phyloP scores from a whole-genome alignment of 2,888 invertebrate species.

The Athalia rosae region DNA sequence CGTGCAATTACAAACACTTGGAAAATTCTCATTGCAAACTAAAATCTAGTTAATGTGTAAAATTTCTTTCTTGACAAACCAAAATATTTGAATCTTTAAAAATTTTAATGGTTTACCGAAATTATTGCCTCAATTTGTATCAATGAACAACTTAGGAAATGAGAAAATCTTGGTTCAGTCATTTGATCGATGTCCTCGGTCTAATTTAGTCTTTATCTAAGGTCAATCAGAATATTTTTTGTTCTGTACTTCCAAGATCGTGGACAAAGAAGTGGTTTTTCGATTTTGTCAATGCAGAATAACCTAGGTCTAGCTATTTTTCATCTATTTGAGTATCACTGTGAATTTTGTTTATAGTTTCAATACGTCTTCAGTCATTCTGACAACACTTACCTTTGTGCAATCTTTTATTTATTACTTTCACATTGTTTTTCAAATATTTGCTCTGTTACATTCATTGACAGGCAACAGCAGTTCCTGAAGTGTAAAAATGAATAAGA shows the following conservation, averaged over 20 bases:
- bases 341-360: conserved; percentile 4
- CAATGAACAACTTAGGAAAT: no score
- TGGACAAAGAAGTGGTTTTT: conserved; percentile 56
- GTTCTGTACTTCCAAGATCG: conserved; percentile 52
- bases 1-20: not conserved
- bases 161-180: conserved; percentile 57
- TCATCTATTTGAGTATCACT: not conserved
- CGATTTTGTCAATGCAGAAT: conserved; percentile 51
- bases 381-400: not conserved
- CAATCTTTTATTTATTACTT: no score
- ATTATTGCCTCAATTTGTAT: no score
- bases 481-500: no score
- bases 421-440: no score
- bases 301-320: not conserved
- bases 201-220: conserved; percentile 65
- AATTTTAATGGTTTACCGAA: no score
- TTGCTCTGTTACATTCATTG: no score
- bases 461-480: no score
- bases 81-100: no score
- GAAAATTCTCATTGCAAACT: not conserved
- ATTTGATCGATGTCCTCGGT: conserved; percentile 62
- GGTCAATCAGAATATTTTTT: conserved; percentile 56
- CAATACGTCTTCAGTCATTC: not conserved
- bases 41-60: not conserved
- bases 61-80: no score